Evolutionary conservation across 2,797 vertebrate species (phyloP).

Genomic region (Scyliorhinus canicula): DNA sequence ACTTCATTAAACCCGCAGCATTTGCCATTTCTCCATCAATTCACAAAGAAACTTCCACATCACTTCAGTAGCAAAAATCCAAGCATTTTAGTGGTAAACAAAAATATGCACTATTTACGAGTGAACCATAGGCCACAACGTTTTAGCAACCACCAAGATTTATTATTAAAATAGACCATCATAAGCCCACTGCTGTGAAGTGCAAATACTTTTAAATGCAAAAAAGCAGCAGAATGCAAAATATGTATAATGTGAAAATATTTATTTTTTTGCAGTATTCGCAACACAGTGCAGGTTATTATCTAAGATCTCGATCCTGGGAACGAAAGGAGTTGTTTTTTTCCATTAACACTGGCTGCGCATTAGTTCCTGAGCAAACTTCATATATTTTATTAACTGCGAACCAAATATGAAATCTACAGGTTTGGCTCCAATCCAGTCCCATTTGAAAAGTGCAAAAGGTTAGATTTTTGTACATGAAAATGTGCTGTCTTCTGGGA

Average conservation of each 20-base stretch:
- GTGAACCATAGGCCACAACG: not conserved
- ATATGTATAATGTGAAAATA: slow-evolving; percentile 36
- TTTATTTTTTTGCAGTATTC: slow-evolving; percentile 27
- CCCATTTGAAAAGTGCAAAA: slow-evolving; percentile 36
- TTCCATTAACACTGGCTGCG: slow-evolving; percentile 28
- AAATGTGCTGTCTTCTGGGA: slow-evolving; percentile 37
- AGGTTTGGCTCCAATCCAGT: slow-evolving; percentile 30
- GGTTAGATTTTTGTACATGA: slow-evolving; percentile 39
- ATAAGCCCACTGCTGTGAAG: slow-evolving; percentile 25
- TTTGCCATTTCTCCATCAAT: not conserved
- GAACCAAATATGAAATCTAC: slow-evolving; percentile 36
- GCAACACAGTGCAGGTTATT: slow-evolving; percentile 28
- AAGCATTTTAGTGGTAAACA: slow-evolving; percentile 5
- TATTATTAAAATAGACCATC: slow-evolving; percentile 32
- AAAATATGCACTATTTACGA: slow-evolving; percentile 27
- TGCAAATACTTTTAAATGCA: slow-evolving; percentile 12
- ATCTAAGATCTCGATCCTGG: not conserved
- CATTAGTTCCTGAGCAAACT: slow-evolving; percentile 37
- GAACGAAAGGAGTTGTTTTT: slow-evolving; percentile 30
- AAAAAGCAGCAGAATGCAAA: slow-evolving; percentile 35
- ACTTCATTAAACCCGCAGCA: not conserved
- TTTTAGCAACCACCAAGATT: slow-evolving; percentile 23
- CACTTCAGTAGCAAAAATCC: not conserved
- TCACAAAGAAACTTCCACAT: slow-evolving; percentile 25
- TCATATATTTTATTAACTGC: slow-evolving; percentile 38